Conservation (phyloP, 1,140 invertebrate genomes). For the Amphibalanus amphitrite region DNA sequence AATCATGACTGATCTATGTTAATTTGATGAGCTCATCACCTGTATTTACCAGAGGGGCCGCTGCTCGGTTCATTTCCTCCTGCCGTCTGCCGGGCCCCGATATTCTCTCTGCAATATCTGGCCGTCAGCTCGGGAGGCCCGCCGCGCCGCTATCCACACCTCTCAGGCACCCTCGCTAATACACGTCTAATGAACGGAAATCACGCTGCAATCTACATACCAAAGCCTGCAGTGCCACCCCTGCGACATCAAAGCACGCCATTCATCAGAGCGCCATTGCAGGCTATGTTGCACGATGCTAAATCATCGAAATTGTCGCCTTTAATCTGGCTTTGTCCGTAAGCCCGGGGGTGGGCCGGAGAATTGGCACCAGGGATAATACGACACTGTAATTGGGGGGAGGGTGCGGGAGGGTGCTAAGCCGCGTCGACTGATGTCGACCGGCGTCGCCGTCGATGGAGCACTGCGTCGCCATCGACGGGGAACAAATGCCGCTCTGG, state of each 20-base stretch:
- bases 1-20: no score
- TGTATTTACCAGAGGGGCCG: no score
- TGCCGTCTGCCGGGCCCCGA: no score
- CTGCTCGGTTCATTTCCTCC: no score
- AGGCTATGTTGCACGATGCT: neutral
- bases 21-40: no score
- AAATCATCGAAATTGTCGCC: constrained; percentile 1
- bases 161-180: neutral
- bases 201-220: neutral
- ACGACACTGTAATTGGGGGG: neutral
- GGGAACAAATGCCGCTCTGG: no score
- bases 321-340: neutral
- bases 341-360: neutral
- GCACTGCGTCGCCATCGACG: no score
- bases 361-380: neutral
- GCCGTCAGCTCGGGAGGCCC: no score
- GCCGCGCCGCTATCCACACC: neutral
- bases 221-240: neutral
- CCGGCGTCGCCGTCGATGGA: no score
- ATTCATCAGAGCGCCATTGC: neutral
- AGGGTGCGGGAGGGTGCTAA: neutral
- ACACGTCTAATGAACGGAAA: neutral
- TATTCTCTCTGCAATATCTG: neutral
- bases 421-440: neutral
- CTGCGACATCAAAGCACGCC: neutral